These are phyloP conservation scores for Ibycter americanus DNA, from an alignment of 2,797 vertebrate species.

Conservation along the genomic window DNA sequence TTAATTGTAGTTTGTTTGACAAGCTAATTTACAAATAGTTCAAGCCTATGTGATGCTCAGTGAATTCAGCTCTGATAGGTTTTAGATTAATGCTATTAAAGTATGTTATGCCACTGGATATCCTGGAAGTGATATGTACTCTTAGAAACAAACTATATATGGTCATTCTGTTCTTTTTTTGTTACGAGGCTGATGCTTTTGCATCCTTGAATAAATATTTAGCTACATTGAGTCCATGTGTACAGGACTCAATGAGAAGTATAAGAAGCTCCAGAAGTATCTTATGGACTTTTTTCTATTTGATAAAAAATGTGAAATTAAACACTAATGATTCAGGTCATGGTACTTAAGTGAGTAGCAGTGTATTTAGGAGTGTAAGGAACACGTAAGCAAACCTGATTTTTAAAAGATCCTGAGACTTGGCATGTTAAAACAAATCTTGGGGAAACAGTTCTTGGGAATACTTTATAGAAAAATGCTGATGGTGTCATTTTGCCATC, in stretches of 20 bases:
- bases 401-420: background rate
- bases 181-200: background rate
- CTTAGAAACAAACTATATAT: background rate
- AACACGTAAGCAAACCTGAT: background rate
- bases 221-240: background rate
- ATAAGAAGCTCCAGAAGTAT: background rate
- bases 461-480: background rate
- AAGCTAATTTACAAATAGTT: background rate
- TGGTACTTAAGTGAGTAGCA: background rate
- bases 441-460: background rate
- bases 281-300: background rate
- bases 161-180: background rate
- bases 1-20: background rate
- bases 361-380: background rate
- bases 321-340: background rate
- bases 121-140: background rate
- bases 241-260: background rate
- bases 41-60: background rate
- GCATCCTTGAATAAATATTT: background rate
- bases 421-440: background rate
- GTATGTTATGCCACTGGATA: background rate
- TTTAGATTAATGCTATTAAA: background rate
- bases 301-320: background rate
- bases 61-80: background rate
- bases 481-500: background rate